Conservation (phyloP, 2,797 vertebrate genomes). For the Etheostoma nigrum region DNA sequence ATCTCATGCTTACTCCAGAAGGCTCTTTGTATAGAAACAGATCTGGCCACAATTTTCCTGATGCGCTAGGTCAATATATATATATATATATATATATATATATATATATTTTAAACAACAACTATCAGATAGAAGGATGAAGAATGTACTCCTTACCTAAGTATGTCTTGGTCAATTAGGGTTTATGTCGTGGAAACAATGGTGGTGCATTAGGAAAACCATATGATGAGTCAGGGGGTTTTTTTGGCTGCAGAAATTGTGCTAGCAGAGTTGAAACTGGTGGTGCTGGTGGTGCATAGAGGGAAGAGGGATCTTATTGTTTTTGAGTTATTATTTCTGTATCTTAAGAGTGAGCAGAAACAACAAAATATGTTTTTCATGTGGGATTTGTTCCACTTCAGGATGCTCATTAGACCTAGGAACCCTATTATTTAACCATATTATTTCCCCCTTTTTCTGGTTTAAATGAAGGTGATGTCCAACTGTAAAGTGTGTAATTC, state of each 20-base stretch:
- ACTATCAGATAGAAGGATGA: slow-evolving; percentile 44
- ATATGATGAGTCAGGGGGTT: slow-evolving; percentile 53
- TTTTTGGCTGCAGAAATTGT: slow-evolving; percentile 35
- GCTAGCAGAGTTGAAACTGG: slow-evolving; percentile 22
- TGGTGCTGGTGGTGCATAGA: slow-evolving; percentile 16
- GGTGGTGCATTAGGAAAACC: slow-evolving; percentile 64
- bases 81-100: neutral
- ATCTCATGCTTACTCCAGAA: slow-evolving; percentile 42
- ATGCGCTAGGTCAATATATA: slow-evolving; percentile 32
- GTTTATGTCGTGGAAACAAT: slow-evolving; percentile 76
- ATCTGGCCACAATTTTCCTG: slow-evolving; percentile 38
- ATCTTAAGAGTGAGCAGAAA: slow-evolving; percentile 11
- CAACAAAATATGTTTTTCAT: slow-evolving; percentile 14
- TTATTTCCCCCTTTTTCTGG: neutral
- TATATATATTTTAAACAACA: too few species aligned
- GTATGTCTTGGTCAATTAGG: slow-evolving; percentile 62
- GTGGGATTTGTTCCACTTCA: slow-evolving; percentile 8
- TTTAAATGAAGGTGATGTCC: slow-evolving; percentile 9
- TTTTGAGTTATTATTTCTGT: slow-evolving; percentile 31
- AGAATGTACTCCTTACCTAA: slow-evolving; percentile 37
- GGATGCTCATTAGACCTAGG: neutral
- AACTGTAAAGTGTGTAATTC: neutral
- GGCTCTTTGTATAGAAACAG: slow-evolving; percentile 49
- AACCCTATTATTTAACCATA: neutral
- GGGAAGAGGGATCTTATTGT: slow-evolving; percentile 33